Conservation (phyloP, 2,113 vertebrate genomes). For the Colistium nudipinnis region DNA sequence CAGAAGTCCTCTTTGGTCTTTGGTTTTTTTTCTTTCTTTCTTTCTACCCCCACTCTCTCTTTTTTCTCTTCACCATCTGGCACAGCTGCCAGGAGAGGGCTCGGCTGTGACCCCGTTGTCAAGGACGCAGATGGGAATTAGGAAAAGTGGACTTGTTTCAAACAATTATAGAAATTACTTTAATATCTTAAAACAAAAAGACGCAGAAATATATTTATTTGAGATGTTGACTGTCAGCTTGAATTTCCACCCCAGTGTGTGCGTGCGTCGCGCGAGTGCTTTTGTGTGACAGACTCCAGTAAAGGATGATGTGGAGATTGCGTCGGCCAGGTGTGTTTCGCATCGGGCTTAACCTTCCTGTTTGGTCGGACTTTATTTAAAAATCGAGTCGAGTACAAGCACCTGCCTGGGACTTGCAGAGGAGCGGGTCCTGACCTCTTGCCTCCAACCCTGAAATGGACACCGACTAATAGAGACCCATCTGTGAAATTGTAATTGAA, state of each 20-base stretch:
- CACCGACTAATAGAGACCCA: conserved; percentile 77
- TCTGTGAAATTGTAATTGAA: conserved; percentile 86
- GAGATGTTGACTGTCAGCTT: conserved; percentile 85
- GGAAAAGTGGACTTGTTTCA: conserved; percentile 88
- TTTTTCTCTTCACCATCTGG: conserved; percentile 78
- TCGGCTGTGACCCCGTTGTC: conserved; percentile 85
- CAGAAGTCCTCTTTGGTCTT: conserved; percentile 64
- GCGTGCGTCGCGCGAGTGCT: conserved; percentile 31
- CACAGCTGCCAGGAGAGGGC: conserved; percentile 79
- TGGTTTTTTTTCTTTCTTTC: conserved; percentile 63
- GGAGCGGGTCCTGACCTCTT: conserved; percentile 75
- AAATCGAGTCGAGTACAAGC: conserved; percentile 78
- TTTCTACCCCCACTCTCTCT: conserved; percentile 47
- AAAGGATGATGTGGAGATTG: conserved; percentile 50
- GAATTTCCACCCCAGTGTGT: conserved; percentile 83
- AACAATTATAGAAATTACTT: conserved; percentile 95
- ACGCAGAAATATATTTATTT: conserved; percentile 80
- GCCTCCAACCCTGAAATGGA: conserved; percentile 79
- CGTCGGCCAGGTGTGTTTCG: conserved; percentile 77
- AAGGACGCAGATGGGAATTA: conserved; percentile 92
- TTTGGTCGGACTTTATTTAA: conserved; percentile 68
- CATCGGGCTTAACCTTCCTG: conserved; percentile 66
- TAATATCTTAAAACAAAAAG: conserved; percentile 89
- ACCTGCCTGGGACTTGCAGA: conserved; percentile 80
- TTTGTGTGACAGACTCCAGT: conserved; percentile 51